A percentile compares a stretch with the other conserved stretches of the same genome.
Conservation (phyloP, 2,888 invertebrate species). For the Geophilus truncorum region DNA sequence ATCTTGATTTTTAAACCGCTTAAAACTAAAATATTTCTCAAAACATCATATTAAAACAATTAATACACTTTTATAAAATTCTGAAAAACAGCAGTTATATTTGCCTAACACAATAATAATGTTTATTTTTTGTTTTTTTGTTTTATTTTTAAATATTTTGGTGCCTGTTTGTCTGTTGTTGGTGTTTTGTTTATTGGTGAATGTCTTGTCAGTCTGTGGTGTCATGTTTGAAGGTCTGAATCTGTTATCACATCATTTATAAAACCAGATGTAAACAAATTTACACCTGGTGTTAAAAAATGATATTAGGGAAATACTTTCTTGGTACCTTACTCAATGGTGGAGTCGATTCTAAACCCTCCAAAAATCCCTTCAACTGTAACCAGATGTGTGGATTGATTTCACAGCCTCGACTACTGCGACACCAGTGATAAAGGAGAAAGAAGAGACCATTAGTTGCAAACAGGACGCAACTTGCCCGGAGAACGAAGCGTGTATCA, state of each 20-base stretch:
- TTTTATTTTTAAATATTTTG: too few relatives aligned
- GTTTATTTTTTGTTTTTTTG: too few relatives aligned
- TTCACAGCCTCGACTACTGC: not conserved
- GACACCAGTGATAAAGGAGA: not conserved
- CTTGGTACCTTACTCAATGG: not conserved
- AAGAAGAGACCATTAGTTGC: constrained; percentile 56
- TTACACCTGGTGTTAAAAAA: too few relatives aligned
- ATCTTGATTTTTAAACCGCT: not conserved
- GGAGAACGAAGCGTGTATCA: constrained; percentile 67
- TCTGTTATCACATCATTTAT: too few relatives aligned
- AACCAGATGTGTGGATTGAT: not conserved
- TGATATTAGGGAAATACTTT: not conserved
- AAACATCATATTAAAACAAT: not conserved
- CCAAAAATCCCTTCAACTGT: not conserved
- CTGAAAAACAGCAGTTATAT: not conserved
- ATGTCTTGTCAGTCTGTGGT: not conserved
- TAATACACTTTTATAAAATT: not conserved
- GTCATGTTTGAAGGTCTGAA: not conserved
- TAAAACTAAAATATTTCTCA: not conserved
- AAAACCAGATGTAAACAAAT: too few relatives aligned
- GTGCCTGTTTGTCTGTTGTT: not conserved
- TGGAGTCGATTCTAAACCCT: not conserved
- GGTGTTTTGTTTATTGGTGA: not conserved
- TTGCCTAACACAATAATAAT: not conserved
- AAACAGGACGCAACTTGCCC: constrained; percentile 77